phyloP scores from a whole-genome alignment of 2,888 invertebrate genomes.

The Ernsta delagoae region DNA sequence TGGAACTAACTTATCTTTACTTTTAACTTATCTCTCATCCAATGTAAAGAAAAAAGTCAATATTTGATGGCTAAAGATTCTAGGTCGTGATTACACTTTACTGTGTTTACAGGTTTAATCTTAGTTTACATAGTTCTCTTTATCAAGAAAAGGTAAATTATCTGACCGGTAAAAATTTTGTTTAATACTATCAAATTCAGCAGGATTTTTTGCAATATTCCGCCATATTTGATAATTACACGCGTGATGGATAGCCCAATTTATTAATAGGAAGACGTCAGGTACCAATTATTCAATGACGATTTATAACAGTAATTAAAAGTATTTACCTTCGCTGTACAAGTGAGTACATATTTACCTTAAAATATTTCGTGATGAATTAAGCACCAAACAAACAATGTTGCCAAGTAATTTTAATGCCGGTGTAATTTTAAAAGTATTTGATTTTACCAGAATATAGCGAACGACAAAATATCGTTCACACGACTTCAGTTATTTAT shows the following conservation, averaged over 20 bases:
- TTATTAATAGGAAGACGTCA: slow-evolving; percentile 13
- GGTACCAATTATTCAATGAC: slow-evolving; percentile 1
- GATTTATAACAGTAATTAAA: slow-evolving; percentile 19
- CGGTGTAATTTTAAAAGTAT: neutral
- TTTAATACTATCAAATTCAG: no score
- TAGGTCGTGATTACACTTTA: neutral
- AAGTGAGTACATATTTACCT: no score
- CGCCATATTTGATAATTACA: no score
- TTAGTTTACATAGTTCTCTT: neutral
- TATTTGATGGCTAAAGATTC: slow-evolving; percentile 1
- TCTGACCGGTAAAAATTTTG: neutral
- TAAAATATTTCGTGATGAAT: neutral
- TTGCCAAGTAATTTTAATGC: neutral
- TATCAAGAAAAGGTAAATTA: neutral
- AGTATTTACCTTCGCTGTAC: neutral
- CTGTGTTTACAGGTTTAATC: neutral
- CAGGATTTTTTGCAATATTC: no score
- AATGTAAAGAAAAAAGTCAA: slow-evolving; percentile 1
- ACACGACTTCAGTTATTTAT: no score
- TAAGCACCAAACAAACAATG: neutral
- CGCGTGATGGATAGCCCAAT: neutral
- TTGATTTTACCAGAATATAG: no score
- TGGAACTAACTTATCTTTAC: slow-evolving; percentile 10
- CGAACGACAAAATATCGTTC: no score
- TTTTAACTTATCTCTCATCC: slow-evolving; percentile 7